Percentiles rank a stretch among this genome's conserved stretches.
phyloP scores from a whole-genome alignment of 2,888 invertebrate genomes.

The Hypomecis atomaria region DNA sequence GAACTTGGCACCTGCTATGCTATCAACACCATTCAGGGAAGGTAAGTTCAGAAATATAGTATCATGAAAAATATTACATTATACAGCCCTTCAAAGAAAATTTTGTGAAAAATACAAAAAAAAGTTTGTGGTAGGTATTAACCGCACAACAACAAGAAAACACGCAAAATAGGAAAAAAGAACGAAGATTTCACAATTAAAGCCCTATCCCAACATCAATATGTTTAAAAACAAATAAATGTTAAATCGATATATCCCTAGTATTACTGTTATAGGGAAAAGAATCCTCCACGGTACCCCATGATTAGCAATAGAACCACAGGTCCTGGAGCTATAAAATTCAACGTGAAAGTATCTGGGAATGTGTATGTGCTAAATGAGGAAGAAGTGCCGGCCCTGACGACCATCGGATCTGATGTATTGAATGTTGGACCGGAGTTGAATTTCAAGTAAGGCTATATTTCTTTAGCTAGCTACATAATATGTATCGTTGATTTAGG shows the following conservation, averaged over 20 bases:
- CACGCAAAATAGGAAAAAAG: too few species aligned
- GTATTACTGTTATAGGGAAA: constrained; percentile 60
- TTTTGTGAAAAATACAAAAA: too few species aligned
- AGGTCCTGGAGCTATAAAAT: constrained; percentile 85
- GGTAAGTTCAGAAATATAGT: constrained; percentile 57
- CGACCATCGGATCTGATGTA: constrained; percentile 87
- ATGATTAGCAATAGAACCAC: constrained; percentile 87
- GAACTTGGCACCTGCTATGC: constrained; percentile 88
- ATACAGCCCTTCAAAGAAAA: too few species aligned
- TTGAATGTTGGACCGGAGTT: constrained; percentile 85
- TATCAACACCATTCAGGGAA: constrained; percentile 87
- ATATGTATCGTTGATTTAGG: neutral
- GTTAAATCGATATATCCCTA: too few species aligned
- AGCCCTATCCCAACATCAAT: too few species aligned
- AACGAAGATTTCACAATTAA: too few species aligned
- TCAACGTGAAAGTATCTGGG: constrained; percentile 77
- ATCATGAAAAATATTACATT: too few species aligned
- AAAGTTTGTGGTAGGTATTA: too few species aligned
- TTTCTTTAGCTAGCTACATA: neutral
- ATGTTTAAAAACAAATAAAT: too few species aligned
- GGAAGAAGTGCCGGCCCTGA: constrained; percentile 89
- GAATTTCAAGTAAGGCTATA: constrained; percentile 72
- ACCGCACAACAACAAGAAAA: too few species aligned
- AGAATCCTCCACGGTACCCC: constrained; percentile 70
- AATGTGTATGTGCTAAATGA: constrained; percentile 87